Conservation (phyloP, 2,888 invertebrate species). For the Masnerella sp. region DNA sequence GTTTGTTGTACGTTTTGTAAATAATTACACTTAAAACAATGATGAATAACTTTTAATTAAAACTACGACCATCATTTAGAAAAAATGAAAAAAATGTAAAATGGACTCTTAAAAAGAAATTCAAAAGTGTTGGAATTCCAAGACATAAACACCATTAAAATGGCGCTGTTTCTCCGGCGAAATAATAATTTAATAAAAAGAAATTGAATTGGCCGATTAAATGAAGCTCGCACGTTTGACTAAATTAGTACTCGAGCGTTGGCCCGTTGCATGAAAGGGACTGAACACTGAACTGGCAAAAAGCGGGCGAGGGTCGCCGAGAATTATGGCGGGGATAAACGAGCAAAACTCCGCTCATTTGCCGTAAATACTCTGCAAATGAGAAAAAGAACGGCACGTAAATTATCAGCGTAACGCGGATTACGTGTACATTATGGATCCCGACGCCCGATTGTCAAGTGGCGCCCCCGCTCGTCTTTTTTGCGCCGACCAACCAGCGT, state of each 20-base stretch:
- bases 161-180: neutral
- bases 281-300: constrained; percentile 29
- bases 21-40: too few relatives aligned
- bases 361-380: constrained; percentile 44
- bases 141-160: too few relatives aligned
- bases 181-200: constrained; percentile 29
- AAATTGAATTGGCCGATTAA: constrained; percentile 41
- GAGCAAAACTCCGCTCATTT: constrained; percentile 38
- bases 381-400: constrained; percentile 36
- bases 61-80: too few relatives aligned
- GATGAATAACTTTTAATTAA: too few relatives aligned
- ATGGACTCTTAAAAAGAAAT: too few relatives aligned
- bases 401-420: constrained; percentile 30
- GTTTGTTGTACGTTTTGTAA: too few relatives aligned
- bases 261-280: constrained; percentile 20
- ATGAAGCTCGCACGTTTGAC: constrained; percentile 40
- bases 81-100: too few relatives aligned
- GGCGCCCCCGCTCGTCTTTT: constrained; percentile 12
- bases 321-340: constrained; percentile 21
- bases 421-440: constrained; percentile 25
- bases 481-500: neutral
- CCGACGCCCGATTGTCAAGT: constrained; percentile 13
- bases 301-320: constrained; percentile 16
- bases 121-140: too few relatives aligned
- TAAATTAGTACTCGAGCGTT: constrained; percentile 33